Evolutionary conservation across 1,140 invertebrate genomes (phyloP), one percentile per base, ranked within the genome.

Genomic region (Calliphora vicina): DNA sequence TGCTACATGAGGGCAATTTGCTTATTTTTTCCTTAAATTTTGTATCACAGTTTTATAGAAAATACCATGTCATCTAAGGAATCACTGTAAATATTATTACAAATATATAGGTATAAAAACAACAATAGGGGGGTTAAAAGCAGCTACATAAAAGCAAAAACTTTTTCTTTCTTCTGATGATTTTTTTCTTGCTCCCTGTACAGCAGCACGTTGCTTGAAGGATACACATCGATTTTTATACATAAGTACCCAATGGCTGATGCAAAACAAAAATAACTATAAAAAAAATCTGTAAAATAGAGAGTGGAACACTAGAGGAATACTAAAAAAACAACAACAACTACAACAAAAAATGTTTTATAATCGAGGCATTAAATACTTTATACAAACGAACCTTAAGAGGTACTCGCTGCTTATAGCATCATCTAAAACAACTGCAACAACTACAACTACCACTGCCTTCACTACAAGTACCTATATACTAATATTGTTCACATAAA

Each of bases 151-250:
- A 67, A 57, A 81, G 45, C n/a, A 81, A 57, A 23, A 67, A 42
- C 42, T 81, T 81, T 57, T 81, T 81, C 80, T 67, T 81, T 81
- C 80, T 81, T 57, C 27, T 81, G 23, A 76, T 81, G 25, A 43
- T 42, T 76, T 76, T 42, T 57, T 81, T 50, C n/a, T n/a, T 81
- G 10, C 76, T 80, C 23, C 35, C 26, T 57, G 43, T 42, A 35
- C 73, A 42, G 73, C 73, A 42, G 73, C 73, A 76, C 35, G 26
- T 74, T 81, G 45, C 20, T 61, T 81, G 45, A 81, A 81, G 80
- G 80, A 76, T 76, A 76, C 27, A 81, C 80, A 57, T 81, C 80
- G 80, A 50, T 76, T 76, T 76, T 61, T 61, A 61, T 50, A 50
- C 27, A 74, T 76, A 76, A 76, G 73, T 76, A 76, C 73, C 35